Conservation (phyloP, 2,888 invertebrate species). For the Prosopocoilus inquinatus region DNA sequence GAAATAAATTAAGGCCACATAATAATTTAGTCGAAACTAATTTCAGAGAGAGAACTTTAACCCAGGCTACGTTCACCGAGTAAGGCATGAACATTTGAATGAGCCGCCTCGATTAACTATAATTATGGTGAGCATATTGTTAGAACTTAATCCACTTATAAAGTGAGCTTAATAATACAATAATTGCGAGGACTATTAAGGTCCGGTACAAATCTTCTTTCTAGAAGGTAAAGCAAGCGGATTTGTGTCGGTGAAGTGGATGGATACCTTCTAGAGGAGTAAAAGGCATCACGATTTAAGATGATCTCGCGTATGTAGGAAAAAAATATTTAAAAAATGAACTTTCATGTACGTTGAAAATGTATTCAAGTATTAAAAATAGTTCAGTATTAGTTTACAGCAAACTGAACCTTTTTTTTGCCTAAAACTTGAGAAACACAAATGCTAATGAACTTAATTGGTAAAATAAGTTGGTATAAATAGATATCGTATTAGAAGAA, state of each 20-base stretch:
- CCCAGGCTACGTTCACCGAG: constrained; percentile 1
- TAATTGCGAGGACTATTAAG: constrained; percentile 1
- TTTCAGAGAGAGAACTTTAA: background rate
- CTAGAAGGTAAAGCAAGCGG: constrained; percentile 1
- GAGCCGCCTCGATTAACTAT: background rate
- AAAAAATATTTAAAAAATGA: too few relatives aligned
- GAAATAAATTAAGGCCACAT: too few relatives aligned
- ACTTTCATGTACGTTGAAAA: too few relatives aligned
- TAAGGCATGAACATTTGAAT: background rate
- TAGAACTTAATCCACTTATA: background rate
- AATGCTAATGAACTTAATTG: too few relatives aligned
- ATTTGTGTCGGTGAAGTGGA: background rate
- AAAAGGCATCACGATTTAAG: constrained; percentile 2
- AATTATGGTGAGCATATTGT: background rate
- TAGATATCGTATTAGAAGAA: too few relatives aligned
- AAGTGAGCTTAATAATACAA: background rate
- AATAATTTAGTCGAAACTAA: too few relatives aligned
- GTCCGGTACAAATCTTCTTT: background rate
- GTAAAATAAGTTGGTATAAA: too few relatives aligned
- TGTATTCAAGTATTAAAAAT: too few relatives aligned
- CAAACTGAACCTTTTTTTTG: too few relatives aligned
- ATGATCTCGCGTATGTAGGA: too few relatives aligned
- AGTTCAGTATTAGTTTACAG: too few relatives aligned
- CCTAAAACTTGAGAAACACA: too few relatives aligned
- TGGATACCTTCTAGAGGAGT: constrained; percentile 1